phyloP scores from a whole-genome alignment of 2,113 vertebrate genomes.

The Callionymus lyra region DNA sequence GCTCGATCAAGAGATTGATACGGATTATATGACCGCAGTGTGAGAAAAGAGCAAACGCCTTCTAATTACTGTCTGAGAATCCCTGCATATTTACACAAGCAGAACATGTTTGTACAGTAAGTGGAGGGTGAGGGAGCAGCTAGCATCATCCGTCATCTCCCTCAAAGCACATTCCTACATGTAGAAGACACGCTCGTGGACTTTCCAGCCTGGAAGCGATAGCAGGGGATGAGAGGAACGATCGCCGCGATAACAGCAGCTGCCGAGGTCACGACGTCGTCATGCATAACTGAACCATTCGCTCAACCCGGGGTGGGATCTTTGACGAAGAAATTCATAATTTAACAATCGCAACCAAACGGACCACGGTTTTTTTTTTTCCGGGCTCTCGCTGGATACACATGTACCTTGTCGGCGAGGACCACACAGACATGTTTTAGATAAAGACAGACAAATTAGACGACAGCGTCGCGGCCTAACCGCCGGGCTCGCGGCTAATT shows the following conservation, averaged over 20 bases:
- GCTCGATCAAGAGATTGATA: not conserved
- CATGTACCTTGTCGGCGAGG: constrained; percentile 38
- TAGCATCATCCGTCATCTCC: constrained; percentile 33
- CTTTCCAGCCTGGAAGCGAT: constrained; percentile 36
- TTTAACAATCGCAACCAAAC: constrained; percentile 50
- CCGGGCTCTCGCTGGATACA: constrained; percentile 26
- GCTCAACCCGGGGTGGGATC: constrained; percentile 48
- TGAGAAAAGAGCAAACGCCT: constrained; percentile 31
- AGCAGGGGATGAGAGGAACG: constrained; percentile 24
- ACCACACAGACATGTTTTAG: constrained; percentile 70
- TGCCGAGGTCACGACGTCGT: constrained; percentile 53
- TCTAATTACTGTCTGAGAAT: constrained; percentile 38
- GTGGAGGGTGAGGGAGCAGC: constrained; percentile 34
- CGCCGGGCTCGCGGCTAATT: constrained; percentile 65
- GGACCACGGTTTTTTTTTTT: constrained; percentile 49
- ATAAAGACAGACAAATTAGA: constrained; percentile 76
- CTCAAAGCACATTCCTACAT: constrained; percentile 31
- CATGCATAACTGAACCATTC: constrained; percentile 58
- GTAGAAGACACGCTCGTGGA: constrained; percentile 30
- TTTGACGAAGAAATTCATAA: constrained; percentile 53
- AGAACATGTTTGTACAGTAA: constrained; percentile 37
- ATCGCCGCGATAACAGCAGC: constrained; percentile 37
- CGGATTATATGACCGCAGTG: constrained; percentile 25
- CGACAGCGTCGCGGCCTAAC: constrained; percentile 60
- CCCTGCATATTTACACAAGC: constrained; percentile 31